phyloP scores from a whole-genome alignment of 2,888 invertebrate species.

The Blomia tropicalis region DNA sequence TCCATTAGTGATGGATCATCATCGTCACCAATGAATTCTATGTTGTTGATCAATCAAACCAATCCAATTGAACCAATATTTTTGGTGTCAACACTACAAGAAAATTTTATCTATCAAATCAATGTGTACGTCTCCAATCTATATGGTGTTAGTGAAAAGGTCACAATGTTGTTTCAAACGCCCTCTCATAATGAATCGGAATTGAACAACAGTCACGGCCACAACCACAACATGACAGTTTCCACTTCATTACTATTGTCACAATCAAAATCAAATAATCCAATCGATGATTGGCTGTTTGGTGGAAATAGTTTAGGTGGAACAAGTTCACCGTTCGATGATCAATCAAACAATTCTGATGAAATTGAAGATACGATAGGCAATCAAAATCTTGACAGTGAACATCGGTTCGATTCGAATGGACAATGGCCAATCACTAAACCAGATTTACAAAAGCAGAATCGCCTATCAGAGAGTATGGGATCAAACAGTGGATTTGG shows the following conservation, averaged over 20 bases:
- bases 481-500: neutral
- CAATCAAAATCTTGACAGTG: too few relatives aligned
- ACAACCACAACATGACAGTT: neutral
- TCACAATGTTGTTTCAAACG: slow-evolving; percentile 18
- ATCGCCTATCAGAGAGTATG: neutral
- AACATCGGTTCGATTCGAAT: neutral
- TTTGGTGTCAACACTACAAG: slow-evolving; percentile 2
- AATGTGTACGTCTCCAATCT: slow-evolving; percentile 19
- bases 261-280: neutral
- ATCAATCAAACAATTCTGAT: too few relatives aligned
- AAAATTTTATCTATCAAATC: neutral
- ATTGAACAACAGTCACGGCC: neutral
- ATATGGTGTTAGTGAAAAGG: slow-evolving; percentile 17
- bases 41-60: slow-evolving; percentile 5
- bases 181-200: neutral
- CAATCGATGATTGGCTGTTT: neutral
- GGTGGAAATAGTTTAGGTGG: neutral
- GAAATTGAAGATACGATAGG: too few relatives aligned
- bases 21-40: neutral
- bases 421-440: slow-evolving; percentile 7
- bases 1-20: neutral
- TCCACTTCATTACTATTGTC: neutral
- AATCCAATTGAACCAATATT: slow-evolving; percentile 17
- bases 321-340: neutral
- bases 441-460: slow-evolving; percentile 9